phyloP scores from a whole-genome alignment of 35 echinoderm and acorn worm species.

The Apostichopus parvimensis region DNA sequence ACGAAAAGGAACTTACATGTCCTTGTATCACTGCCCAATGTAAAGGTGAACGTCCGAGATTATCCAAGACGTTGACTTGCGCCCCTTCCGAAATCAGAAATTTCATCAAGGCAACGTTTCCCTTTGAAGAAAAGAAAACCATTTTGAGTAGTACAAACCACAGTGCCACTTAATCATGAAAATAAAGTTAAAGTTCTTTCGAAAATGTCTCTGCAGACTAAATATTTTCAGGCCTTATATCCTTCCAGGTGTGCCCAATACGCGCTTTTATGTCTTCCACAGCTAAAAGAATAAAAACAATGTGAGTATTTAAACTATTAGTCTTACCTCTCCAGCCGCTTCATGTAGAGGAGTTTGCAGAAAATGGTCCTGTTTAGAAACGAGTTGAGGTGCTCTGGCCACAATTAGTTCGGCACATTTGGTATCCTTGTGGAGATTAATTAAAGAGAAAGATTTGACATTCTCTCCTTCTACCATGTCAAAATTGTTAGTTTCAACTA shows the following conservation, averaged over 20 bases:
- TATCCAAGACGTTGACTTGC: not conserved
- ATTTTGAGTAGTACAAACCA: not conserved
- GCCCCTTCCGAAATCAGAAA: conserved; percentile 26
- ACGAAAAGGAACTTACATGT: not conserved
- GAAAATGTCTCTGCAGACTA: not conserved
- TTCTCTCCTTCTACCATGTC: no score
- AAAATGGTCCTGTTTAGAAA: conserved; percentile 6
- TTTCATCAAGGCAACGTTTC: conserved; percentile 5
- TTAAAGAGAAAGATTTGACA: no score
- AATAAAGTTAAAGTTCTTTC: not conserved
- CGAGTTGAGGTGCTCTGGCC: not conserved
- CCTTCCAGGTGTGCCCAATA: no score
- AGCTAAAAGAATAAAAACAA: not conserved
- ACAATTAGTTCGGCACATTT: conserved; percentile 22
- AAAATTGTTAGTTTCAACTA: no score
- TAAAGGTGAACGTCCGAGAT: conserved; percentile 25
- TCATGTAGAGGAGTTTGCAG: conserved; percentile 26
- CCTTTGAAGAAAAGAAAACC: not conserved
- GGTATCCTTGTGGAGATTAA: not conserved
- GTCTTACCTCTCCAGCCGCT: conserved; percentile 39
- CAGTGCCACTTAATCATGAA: not conserved
- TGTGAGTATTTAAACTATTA: not conserved
- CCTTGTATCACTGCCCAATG: conserved; percentile 47
- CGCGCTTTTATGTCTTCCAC: no score
- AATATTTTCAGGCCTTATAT: no score